Evolutionary conservation across 2,888 invertebrate genomes (phyloP).

Genomic region (Trichopoda pennipes): DNA sequence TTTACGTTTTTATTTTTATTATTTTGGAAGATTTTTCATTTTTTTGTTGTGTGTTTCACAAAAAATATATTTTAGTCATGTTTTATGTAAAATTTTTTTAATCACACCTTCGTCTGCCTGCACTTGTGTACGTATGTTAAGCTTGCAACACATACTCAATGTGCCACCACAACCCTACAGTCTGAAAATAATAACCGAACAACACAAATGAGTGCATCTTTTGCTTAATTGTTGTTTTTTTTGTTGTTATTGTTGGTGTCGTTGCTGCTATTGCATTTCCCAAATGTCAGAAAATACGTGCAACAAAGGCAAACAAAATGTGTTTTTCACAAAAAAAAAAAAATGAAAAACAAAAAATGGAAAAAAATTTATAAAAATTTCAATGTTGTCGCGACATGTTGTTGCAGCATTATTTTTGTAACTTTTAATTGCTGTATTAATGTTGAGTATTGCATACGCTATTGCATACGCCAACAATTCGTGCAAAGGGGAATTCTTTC

Average conservation of each 20-base stretch:
- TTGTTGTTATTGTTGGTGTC: background rate
- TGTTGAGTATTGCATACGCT: constrained; percentile 29
- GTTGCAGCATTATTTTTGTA: constrained; percentile 53
- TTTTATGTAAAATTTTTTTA: constrained; percentile 60
- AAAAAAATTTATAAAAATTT: constrained; percentile 68
- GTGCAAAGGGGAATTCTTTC: constrained; percentile 21
- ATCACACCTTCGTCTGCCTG: constrained; percentile 62
- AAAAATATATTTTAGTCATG: constrained; percentile 53
- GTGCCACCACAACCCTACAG: constrained; percentile 17
- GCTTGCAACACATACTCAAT: constrained; percentile 37
- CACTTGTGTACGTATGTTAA: constrained; percentile 5
- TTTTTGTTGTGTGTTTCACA: constrained; percentile 25
- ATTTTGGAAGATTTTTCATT: constrained; percentile 60
- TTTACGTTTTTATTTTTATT: constrained; percentile 27
- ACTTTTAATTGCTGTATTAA: constrained; percentile 57
- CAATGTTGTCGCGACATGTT: constrained; percentile 70
- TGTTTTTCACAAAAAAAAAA: constrained; percentile 25
- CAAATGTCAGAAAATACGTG: constrained; percentile 63
- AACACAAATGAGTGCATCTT: constrained; percentile 63
- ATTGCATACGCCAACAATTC: constrained; percentile 1
- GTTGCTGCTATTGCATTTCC: constrained; percentile 59
- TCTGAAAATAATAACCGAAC: constrained; percentile 29
- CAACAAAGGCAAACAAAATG: constrained; percentile 31
- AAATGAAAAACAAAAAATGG: background rate
- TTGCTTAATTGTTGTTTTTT: constrained; percentile 54